Conservation (phyloP, 2,797 vertebrate species). For the Pangasius larnaudii region DNA sequence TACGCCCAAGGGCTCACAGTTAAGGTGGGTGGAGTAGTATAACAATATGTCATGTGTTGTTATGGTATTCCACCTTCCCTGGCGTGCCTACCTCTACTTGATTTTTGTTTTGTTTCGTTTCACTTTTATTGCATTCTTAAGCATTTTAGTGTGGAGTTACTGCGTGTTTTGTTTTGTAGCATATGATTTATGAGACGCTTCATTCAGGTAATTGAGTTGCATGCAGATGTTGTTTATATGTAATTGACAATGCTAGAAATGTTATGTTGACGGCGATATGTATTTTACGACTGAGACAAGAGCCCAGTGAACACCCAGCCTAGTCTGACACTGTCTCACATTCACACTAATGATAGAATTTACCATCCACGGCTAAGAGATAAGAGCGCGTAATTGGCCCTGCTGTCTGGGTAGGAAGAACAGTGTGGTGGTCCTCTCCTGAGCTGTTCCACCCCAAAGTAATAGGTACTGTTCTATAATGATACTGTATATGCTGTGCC, state of each 20-base stretch:
- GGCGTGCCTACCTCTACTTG: slow-evolving; percentile 83
- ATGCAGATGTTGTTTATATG: slow-evolving; percentile 47
- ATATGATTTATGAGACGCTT: slow-evolving; percentile 42
- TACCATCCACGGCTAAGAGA: slow-evolving; percentile 9
- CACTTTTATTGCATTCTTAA: slow-evolving; percentile 30
- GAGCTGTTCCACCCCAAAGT: not conserved
- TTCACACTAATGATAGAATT: slow-evolving; percentile 28
- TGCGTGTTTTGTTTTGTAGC: slow-evolving; percentile 44
- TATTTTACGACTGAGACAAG: slow-evolving; percentile 22
- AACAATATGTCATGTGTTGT: slow-evolving; percentile 94
- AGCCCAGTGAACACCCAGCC: slow-evolving; percentile 49
- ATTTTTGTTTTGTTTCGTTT: slow-evolving; percentile 39
- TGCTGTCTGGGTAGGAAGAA: not conserved
- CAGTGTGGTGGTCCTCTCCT: slow-evolving; percentile 3
- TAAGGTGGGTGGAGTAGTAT: slow-evolving; percentile 99
- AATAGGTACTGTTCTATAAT: not conserved
- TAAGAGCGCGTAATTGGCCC: slow-evolving; percentile 21
- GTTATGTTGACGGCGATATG: slow-evolving; percentile 17
- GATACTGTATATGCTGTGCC: not conserved
- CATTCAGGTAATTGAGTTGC: slow-evolving; percentile 46
- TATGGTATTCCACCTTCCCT: slow-evolving; percentile 99
- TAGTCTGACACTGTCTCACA: slow-evolving; percentile 45
- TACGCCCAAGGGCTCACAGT: slow-evolving; percentile 99
- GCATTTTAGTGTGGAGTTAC: slow-evolving; percentile 33
- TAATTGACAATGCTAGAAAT: slow-evolving; percentile 44